Evolutionary conservation across 2,113 vertebrate species (phyloP).

Genomic region (Pitta sordida): DNA sequence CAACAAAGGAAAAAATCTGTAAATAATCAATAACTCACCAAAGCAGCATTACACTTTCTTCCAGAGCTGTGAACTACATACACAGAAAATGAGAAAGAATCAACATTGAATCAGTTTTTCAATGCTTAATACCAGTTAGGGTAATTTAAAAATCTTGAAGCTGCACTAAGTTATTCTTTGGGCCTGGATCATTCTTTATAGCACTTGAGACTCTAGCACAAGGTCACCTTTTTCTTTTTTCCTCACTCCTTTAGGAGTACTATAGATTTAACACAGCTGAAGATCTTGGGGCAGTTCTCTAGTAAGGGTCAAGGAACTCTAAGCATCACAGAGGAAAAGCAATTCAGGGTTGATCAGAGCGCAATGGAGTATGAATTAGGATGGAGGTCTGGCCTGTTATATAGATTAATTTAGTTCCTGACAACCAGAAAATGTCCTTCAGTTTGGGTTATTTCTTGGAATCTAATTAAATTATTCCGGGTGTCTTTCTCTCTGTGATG

Average conservation of each 20-base stretch:
- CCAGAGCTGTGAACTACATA: neutral
- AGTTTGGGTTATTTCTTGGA: slow-evolving; percentile 39
- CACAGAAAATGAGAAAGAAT: neutral
- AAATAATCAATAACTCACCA: neutral
- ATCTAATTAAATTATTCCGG: slow-evolving; percentile 54
- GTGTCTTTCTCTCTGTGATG: neutral
- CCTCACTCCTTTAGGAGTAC: neutral
- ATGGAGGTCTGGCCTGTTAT: neutral
- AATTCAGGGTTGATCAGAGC: neutral
- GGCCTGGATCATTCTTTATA: neutral
- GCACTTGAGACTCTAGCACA: neutral
- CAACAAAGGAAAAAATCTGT: neutral
- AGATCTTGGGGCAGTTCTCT: neutral
- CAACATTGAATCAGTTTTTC: neutral
- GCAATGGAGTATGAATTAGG: neutral
- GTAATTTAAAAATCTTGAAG: neutral
- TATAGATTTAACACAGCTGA: neutral
- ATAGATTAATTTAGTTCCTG: slow-evolving; percentile 23
- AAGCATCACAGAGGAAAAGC: neutral
- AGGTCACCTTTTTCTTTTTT: neutral
- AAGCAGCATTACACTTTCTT: neutral
- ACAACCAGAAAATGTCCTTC: slow-evolving; percentile 54
- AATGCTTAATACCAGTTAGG: neutral
- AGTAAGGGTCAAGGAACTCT: neutral
- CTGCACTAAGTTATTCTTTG: neutral